phyloP scores from a whole-genome alignment of 2,113 vertebrate species.

The Rhipidura dahli region DNA sequence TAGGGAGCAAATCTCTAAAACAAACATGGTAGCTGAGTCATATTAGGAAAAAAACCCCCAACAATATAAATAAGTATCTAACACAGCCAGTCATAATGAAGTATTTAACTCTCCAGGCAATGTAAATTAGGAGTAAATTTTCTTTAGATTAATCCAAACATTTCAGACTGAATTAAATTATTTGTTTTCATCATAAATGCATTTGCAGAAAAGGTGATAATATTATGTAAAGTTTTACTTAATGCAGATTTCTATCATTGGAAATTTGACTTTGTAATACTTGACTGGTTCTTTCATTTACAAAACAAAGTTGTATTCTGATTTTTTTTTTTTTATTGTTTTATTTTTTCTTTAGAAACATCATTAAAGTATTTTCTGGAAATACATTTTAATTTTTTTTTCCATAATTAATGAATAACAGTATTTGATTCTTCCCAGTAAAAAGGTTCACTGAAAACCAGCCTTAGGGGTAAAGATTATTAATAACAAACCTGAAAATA shows the following conservation, averaged over 20 bases:
- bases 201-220: not conserved
- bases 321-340: not conserved
- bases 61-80: not conserved
- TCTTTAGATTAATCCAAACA: not conserved
- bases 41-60: not conserved
- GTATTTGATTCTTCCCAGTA: not conserved
- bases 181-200: not conserved
- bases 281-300: not conserved
- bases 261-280: not conserved
- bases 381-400: not conserved
- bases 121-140: not conserved
- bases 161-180: not conserved
- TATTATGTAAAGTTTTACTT: not conserved
- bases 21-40: not conserved
- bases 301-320: not conserved
- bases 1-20: conserved; percentile 38
- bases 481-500: not conserved
- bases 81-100: not conserved
- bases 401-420: not conserved
- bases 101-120: not conserved
- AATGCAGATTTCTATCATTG: not conserved
- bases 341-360: not conserved
- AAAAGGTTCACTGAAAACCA: not conserved
- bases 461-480: not conserved
- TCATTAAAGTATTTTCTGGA: not conserved